Percentiles rank a stretch among this genome's conserved stretches.
Evolutionary conservation across 1,140 invertebrate species (phyloP).

Genomic region (Geopemphigus sp.): DNA sequence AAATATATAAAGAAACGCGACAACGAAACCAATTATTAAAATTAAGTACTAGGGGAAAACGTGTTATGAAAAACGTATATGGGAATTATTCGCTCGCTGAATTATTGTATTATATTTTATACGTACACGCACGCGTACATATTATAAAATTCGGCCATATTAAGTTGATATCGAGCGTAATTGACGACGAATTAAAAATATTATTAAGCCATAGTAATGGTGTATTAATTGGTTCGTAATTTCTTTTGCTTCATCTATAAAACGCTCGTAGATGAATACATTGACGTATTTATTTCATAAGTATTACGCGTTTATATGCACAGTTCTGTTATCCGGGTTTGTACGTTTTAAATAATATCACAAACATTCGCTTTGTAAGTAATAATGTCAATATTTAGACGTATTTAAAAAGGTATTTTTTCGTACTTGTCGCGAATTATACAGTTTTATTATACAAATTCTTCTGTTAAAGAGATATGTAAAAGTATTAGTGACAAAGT

Average conservation of each 20-base stretch:
- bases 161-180: background rate
- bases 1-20: slow-evolving; percentile 33
- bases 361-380: background rate
- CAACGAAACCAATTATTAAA: slow-evolving; percentile 46
- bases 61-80: background rate
- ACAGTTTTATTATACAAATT: background rate
- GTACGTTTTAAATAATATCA: background rate
- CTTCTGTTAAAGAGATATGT: background rate
- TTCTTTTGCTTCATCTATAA: background rate
- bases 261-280: background rate
- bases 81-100: background rate
- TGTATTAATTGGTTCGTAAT: background rate
- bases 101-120: slow-evolving; percentile 37
- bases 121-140: too few relatives aligned
- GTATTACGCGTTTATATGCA: background rate
- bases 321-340: too few relatives aligned
- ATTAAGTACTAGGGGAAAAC: slow-evolving; percentile 24
- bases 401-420: background rate
- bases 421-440: background rate
- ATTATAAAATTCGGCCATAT: too few relatives aligned
- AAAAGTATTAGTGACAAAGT: too few relatives aligned
- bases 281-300: too few relatives aligned
- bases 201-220: too few relatives aligned
- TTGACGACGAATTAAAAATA: background rate
- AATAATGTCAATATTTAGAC: background rate